Base-by-base conservation (phyloP, 2,888 invertebrate genomes). In the Agrochola lychnidis region DNA sequence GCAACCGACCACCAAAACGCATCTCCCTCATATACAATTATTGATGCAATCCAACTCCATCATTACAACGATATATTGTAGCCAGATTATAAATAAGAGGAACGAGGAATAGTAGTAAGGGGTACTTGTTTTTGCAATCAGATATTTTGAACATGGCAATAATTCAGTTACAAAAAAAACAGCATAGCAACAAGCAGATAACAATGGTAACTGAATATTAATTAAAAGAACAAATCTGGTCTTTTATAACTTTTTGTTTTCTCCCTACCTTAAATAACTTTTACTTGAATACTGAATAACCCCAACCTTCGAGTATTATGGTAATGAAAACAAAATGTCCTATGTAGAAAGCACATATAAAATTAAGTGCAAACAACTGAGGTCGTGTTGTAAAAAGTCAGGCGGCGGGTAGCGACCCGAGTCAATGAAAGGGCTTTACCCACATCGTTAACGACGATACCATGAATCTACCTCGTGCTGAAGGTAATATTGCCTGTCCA, bases 361-460 rank as follows among this genome's bases (percentile, higher is more conserved):
- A 78, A 85, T 79, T 69, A 85, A 80, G 79, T 85, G 87, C 73
- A 68, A 83, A 83, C 86, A 82, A 82, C 71, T 85, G 77, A 82
- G 77, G 59, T 67, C 76, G 77, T 76, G 77, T 73, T 86, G 67
- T 86, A 79, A 79, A 83, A 86, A 86, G 72, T 82, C 70, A 70
- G 77, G 71, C 64, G 56, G 63, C 67, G 73, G 73, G 67, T 73
- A 68, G 79, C 71, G 74, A 73, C 84, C 73, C 75, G 66, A 77
- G 70, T 86, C 84, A 79, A 75, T 86, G 86, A 70, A 83, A 86
- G 79, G 83, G 80, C 79, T 83, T 83, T 78, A 78, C 86, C 75
- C 83, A 73, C 73, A 61, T 83, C 78, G 73, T 84, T 77, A 84
- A 81, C 82, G 79, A 73, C 76, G 82, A 85, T 76, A 67, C 75